These are phyloP conservation scores for Toxostoma redivivum DNA, from an alignment of 2,113 vertebrate genomes.

Conservation along the genomic window DNA sequence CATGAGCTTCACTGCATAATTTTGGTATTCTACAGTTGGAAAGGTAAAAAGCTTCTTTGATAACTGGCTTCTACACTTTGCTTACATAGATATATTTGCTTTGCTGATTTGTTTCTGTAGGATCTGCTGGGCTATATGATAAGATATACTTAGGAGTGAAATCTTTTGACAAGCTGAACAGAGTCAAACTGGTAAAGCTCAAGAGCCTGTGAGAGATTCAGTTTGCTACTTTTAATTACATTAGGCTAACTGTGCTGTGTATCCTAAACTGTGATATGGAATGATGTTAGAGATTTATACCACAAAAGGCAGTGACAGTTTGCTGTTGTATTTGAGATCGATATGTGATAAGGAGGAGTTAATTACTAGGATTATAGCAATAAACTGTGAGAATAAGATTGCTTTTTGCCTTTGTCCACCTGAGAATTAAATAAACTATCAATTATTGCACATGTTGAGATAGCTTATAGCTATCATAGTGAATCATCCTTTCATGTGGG, in stretches of 20 bases:
- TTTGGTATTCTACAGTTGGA: not conserved
- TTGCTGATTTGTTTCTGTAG: not conserved
- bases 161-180: not conserved
- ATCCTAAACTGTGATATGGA: not conserved
- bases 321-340: not conserved
- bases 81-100: not conserved
- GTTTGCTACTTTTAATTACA: not conserved
- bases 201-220: not conserved
- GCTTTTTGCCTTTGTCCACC: not conserved
- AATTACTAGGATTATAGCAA: not conserved
- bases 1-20: not conserved
- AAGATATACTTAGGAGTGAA: not conserved
- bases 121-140: not conserved
- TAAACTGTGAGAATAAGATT: not conserved
- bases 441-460: not conserved
- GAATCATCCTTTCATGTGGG: not conserved
- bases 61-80: not conserved
- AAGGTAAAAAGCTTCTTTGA: not conserved
- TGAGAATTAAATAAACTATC: not conserved
- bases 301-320: not conserved
- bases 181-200: not conserved
- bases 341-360: not conserved
- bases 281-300: not conserved
- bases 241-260: not conserved
- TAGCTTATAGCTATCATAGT: not conserved